Evolutionary conservation across 2,797 vertebrate species (phyloP).

Genomic region (Prunella strophiata): DNA sequence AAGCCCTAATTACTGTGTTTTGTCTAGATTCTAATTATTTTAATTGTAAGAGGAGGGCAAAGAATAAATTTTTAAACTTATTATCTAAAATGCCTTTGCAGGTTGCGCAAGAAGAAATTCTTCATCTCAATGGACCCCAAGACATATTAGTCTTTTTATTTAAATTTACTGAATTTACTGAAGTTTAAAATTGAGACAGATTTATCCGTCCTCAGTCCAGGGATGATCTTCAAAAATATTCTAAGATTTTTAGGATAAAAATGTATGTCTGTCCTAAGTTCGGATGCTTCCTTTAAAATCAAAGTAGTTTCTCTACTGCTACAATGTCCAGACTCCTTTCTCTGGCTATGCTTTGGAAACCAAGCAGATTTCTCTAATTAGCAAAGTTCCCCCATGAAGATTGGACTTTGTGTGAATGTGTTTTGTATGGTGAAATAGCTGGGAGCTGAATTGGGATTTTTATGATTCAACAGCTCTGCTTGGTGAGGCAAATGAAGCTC

Average conservation of each 20-base stretch:
- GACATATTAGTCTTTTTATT: background rate
- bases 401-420: background rate
- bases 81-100: background rate
- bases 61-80: background rate
- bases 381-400: background rate
- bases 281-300: background rate
- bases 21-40: background rate
- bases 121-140: background rate
- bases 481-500: background rate
- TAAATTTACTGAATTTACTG: background rate
- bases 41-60: background rate
- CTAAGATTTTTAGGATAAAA: background rate
- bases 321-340: background rate
- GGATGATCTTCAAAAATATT: background rate
- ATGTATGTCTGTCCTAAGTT: background rate
- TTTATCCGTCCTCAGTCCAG: background rate
- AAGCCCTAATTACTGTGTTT: background rate
- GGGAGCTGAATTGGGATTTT: background rate
- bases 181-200: background rate
- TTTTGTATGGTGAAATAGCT: background rate
- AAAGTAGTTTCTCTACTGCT: background rate
- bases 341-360: background rate
- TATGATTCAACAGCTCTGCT: background rate
- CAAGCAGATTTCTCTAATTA: background rate
- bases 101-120: background rate